Percentiles rank a stretch among this genome's conserved stretches.
These are phyloP conservation scores for Sebastes minor DNA, from an alignment of 2,797 vertebrate genomes.

Conservation along the genomic window DNA sequence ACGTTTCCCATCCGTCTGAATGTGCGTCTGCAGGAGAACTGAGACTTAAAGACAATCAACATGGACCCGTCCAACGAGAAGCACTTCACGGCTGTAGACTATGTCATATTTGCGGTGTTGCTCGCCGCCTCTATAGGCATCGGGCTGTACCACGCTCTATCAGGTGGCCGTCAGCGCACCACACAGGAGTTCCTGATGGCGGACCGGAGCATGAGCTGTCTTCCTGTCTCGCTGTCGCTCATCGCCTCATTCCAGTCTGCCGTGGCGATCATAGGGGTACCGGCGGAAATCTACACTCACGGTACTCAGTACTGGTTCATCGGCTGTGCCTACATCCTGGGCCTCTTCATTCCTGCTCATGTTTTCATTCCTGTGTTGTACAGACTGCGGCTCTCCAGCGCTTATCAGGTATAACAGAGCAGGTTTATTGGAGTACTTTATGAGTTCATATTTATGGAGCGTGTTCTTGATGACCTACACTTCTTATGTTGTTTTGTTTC, in stretches of 20 bases:
- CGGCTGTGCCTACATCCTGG: conserved; percentile 91
- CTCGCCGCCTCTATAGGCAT: conserved; percentile 87
- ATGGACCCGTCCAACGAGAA: conserved; percentile 73
- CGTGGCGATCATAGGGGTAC: conserved; percentile 92
- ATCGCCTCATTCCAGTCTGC: conserved; percentile 96
- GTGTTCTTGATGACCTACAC: not conserved
- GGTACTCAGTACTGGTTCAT: conserved; percentile 98
- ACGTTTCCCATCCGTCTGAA: not conserved
- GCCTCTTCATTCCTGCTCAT: conserved; percentile 91
- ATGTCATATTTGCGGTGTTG: conserved; percentile 87
- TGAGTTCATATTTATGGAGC: not conserved
- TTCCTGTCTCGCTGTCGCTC: conserved; percentile 91
- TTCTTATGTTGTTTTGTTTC: conserved; percentile 18
- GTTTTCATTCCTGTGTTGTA: conserved; percentile 95
- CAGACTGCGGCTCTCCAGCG: conserved; percentile 89
- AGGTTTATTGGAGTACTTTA: not conserved
- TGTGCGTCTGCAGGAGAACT: conserved; percentile 12
- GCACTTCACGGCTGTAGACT: conserved; percentile 85
- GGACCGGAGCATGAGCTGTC: conserved; percentile 88
- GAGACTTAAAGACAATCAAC: not conserved
- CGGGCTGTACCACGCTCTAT: conserved; percentile 91
- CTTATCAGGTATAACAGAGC: conserved; percentile 86
- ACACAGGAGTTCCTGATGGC: conserved; percentile 92
- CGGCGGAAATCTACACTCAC: conserved; percentile 87
- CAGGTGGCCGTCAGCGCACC: conserved; percentile 88